These are phyloP conservation scores for Salticus scenicus DNA, from an alignment of 2,888 invertebrate genomes.

Conservation along the genomic window DNA sequence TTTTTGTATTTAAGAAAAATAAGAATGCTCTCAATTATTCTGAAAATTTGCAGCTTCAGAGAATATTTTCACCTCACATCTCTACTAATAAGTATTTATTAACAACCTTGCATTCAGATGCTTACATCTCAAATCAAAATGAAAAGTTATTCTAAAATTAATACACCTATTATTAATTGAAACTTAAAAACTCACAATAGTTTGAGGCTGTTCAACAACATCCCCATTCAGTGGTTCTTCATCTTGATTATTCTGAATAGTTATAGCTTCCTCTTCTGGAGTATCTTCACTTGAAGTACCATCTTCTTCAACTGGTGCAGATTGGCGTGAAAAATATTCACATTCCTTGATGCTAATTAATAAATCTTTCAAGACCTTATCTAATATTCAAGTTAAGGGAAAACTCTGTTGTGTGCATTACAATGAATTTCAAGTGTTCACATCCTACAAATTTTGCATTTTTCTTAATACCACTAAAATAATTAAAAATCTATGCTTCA, in stretches of 20 bases:
- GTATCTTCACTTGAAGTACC: constrained; percentile 55
- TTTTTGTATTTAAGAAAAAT: no score
- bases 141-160: no score
- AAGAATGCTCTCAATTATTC: no score
- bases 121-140: no score
- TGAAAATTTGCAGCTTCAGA: no score
- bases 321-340: constrained; percentile 86
- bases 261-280: constrained; percentile 68
- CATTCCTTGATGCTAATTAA: constrained; percentile 86
- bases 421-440: neutral
- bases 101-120: no score
- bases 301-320: constrained; percentile 74
- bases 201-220: neutral
- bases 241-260: constrained; percentile 71
- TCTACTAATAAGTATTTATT: no score
- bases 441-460: neutral
- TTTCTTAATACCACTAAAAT: neutral
- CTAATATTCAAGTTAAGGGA: constrained; percentile 36
- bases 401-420: no score
- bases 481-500: neutral
- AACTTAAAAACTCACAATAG: neutral
- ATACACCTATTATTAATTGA: no score
- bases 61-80: no score
- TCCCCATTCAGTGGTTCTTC: neutral
- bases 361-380: constrained; percentile 84